Evolutionary conservation across 2,113 vertebrate species (phyloP).

Genomic region (Globicephala melas): DNA sequence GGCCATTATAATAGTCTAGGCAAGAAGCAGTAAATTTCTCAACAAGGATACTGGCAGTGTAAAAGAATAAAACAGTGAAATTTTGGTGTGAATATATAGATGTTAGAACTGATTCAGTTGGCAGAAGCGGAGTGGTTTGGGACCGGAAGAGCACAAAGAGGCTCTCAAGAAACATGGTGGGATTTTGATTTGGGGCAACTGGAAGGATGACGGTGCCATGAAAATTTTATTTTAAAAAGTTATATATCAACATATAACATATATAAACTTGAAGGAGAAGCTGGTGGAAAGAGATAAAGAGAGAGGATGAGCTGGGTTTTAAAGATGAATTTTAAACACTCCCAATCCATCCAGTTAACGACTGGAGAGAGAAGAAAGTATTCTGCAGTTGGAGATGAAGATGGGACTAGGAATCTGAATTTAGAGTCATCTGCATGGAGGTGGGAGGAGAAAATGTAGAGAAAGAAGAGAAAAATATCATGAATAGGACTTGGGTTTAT

Average conservation of each 20-base stretch:
- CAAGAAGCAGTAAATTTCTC: not conserved
- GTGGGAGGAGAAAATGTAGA: not conserved
- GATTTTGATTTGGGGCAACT: not conserved
- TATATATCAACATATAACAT: not conserved
- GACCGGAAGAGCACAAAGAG: not conserved
- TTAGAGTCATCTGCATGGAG: not conserved
- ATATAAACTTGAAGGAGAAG: not conserved
- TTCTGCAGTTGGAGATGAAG: not conserved
- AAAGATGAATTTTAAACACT: not conserved
- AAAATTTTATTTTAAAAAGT: not conserved
- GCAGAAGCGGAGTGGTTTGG: not conserved
- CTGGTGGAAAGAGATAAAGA: not conserved
- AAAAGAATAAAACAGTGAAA: not conserved
- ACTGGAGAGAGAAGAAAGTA: not conserved
- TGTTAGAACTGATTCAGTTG: not conserved
- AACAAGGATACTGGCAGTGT: not conserved
- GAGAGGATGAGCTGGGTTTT: not conserved
- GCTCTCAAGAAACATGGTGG: not conserved
- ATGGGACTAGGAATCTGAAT: not conserved
- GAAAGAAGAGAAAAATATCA: not conserved
- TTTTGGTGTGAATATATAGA: not conserved
- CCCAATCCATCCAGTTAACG: not conserved
- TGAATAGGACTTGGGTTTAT: not conserved
- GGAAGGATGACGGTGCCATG: not conserved
- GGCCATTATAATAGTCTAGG: not conserved